Conservation (phyloP, 2,113 vertebrate species). For the Thalassoma bifasciatum region DNA sequence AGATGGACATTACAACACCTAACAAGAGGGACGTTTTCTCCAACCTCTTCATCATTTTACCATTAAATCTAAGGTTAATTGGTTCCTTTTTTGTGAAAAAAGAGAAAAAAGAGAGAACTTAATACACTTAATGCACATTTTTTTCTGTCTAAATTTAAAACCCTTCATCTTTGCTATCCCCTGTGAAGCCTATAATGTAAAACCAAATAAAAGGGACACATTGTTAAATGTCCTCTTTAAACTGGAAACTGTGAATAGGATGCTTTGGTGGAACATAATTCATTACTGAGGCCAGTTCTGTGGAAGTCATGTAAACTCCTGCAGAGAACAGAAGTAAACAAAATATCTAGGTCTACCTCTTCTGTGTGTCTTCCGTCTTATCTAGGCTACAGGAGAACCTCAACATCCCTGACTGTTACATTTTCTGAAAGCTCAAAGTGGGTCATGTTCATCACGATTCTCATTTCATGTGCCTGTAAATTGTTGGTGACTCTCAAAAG, state of each 20-base stretch:
- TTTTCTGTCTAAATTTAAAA: no score
- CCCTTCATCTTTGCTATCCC: not conserved
- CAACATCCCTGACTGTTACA: not conserved
- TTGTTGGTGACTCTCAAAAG: not conserved
- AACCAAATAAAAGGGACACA: not conserved
- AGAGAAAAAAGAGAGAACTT: no score
- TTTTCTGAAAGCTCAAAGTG: not conserved
- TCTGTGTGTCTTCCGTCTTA: not conserved
- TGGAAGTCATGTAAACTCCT: constrained; percentile 14
- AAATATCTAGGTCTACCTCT: constrained; percentile 12
- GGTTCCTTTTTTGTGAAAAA: no score
- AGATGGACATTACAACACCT: no score
- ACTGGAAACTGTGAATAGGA: not conserved
- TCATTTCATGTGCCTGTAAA: not conserved
- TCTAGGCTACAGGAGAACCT: constrained; percentile 10
- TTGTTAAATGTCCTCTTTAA: not conserved
- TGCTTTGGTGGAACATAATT: not conserved
- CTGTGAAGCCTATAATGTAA: not conserved
- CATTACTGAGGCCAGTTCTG: constrained; percentile 16
- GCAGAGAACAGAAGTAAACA: constrained; percentile 3
- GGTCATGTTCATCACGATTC: not conserved
- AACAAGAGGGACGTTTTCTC: no score
- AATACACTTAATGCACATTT: no score
- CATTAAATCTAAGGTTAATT: no score
- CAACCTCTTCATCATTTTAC: no score